Base-by-base conservation (phyloP, 2,888 invertebrate genomes). In the Plebejus anna region DNA sequence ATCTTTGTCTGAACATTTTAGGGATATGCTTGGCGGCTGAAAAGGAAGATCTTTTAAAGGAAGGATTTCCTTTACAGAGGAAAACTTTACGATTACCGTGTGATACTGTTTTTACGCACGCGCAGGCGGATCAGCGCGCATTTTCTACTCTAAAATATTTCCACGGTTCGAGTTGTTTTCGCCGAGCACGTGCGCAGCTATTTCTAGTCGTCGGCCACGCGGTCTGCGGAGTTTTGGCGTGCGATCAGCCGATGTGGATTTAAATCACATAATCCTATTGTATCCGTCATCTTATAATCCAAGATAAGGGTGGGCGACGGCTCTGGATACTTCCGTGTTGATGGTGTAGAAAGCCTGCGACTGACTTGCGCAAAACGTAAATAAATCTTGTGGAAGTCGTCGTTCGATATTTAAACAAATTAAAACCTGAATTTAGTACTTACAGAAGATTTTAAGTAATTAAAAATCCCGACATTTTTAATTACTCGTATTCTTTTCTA, bases 171-270 rank as follows among this genome's bases (percentile, higher is more conserved):
- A 11, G 61, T 61, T 28, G 61, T 61, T 61, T 61, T 22, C 61
- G 61, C 28, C 28, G 72, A 51, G 47, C 72, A 72, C 72, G 72
- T 72, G 47, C 42, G 42, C 6, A 9, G 72, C 72, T 72, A 72
- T 72, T 72, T 72, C 28, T 72, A 51, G 47, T 13, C 42, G 47
- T 47, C 42, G 72, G 72, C 42, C 72, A 28, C 51, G 72, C 72
- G 72, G 72, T 72, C 72, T 72, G 16, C n/a, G 22, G 47, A 28
- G 22, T 11, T 28, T 72, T 72, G 72, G 72, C 72, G n/a, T 22
- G 72, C 72, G 47, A 6, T 22, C 42, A 42, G 6, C 59, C 22
- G 59, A 59, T 59, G 59, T 61, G 61, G 28, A 55, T 7, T 28
- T 59, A 59, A 59, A 59, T 59, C 61, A 28, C 61, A 61, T 59